Evolutionary conservation across 2,888 invertebrate species (phyloP), one percentile per base, ranked within the genome.

Genomic region (Latrodectus hesperus): DNA sequence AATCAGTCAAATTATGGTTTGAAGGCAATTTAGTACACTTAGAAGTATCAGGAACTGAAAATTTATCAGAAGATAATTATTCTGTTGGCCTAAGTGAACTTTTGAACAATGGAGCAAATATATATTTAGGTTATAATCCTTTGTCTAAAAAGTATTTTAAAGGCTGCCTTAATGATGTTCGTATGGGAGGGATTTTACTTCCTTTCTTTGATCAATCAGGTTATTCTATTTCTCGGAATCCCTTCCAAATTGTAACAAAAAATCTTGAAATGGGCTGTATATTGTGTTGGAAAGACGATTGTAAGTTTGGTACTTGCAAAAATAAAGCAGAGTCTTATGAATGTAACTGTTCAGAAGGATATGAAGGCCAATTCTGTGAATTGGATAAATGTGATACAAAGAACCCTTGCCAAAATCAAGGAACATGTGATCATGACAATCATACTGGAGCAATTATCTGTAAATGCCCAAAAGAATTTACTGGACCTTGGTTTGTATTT

Each of bases 81-180:
- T 68, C 72, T 0, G 55, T 68, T 16, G 83, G 83, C 6, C 55
- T 88, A 38, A 83, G 75, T 17, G 79, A 88, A 52, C 51, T 84
- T 16, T 26, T 84, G 52, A 84, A 84, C 71, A 51, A 53, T 12
- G 84, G 81, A n/a, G 80, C 88, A 9, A 79, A 88, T 73, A 71
- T 88, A 11, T 88, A 88, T 65, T 51, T 88, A 9, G 88, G 83
- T 17, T 79, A 79, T 71, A 76, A 70, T 51, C 88, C 88, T n/a
- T 75, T 52, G 16, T n/a, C 49, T 68, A 14, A 11, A 5, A 38
- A 74, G 8, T 5, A 9, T 16, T 89, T 86, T 16, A 85, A 85
- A 94, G 98, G 98, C 9, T 98, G 98, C 92, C 93, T 98, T 91
- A 95, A 96, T 52, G 97, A 97, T 91, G 95, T 97, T 75, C 94